Evolutionary conservation across 2,888 invertebrate genomes (phyloP).

Genomic region (Adineta ricciae): DNA sequence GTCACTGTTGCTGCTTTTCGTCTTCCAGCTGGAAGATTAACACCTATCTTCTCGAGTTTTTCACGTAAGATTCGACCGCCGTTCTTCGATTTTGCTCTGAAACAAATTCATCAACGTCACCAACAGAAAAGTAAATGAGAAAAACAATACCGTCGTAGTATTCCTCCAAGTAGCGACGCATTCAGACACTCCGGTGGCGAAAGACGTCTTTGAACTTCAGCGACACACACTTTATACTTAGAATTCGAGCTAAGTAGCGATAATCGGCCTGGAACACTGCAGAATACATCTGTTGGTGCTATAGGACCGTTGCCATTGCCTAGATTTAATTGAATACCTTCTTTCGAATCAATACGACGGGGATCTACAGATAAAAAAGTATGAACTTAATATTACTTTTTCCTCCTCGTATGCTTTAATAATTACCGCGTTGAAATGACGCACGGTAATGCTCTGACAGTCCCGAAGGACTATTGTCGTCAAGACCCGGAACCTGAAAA

Average conservation of each 20-base stretch:
- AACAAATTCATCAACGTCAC: background rate
- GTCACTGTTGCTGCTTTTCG: constrained; percentile 98
- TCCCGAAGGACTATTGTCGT: background rate
- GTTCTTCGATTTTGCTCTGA: constrained; percentile 86
- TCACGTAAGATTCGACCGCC: constrained; percentile 89
- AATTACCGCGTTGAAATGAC: constrained; percentile 9
- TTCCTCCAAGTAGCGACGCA: constrained; percentile 31
- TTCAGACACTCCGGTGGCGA: constrained; percentile 33
- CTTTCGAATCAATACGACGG: background rate
- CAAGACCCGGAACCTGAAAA: constrained; percentile 5
- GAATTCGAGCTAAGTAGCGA: constrained; percentile 32
- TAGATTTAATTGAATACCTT: constrained; percentile 2
- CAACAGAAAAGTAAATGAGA: background rate
- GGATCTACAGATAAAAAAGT: background rate
- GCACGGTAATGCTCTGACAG: background rate
- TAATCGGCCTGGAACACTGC: constrained; percentile 31
- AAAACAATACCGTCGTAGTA: constrained; percentile 42
- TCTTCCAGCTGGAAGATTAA: constrained; percentile 90
- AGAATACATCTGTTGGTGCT: constrained; percentile 31
- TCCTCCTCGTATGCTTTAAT: no score
- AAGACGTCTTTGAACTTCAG: constrained; percentile 31
- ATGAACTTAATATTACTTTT: background rate
- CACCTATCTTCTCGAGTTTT: constrained; percentile 92
- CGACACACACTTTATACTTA: constrained; percentile 33
- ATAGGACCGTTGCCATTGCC: background rate